These are phyloP conservation scores for Lysiphlebus fabarum DNA, from an alignment of 1,140 invertebrate genomes.

Conservation along the genomic window DNA sequence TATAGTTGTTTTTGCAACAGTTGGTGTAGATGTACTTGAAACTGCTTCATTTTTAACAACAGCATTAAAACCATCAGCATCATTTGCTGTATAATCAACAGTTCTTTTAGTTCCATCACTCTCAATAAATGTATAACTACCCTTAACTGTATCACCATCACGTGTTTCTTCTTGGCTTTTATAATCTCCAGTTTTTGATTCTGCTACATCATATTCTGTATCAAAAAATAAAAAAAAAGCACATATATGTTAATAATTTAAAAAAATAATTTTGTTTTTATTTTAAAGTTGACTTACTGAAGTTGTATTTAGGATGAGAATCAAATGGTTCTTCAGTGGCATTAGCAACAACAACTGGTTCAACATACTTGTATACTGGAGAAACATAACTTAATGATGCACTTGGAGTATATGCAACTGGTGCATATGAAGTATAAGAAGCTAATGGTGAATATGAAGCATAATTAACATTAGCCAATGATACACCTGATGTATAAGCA, in stretches of 20 bases:
- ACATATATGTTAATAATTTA: too few species aligned
- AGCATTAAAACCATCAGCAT: constrained; percentile 20
- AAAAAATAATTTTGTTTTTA: too few species aligned
- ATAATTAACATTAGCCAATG: constrained; percentile 33
- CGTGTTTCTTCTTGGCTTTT: constrained; percentile 26
- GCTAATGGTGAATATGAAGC: constrained; percentile 19
- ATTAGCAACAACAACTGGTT: constrained; percentile 10
- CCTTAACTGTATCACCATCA: constrained; percentile 25
- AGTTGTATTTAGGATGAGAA: constrained; percentile 23
- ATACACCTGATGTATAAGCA: constrained; percentile 10
- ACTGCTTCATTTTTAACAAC: constrained; percentile 15
- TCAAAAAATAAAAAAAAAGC: too few species aligned
- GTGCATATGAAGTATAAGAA: constrained; percentile 22
- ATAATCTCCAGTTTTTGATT: constrained; percentile 23
- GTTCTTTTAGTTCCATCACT: constrained; percentile 18
- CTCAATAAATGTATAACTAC: constrained; percentile 24
- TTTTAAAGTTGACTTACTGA: not conserved
- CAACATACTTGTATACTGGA: constrained; percentile 9
- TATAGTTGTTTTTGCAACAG: not conserved
- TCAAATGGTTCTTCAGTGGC: constrained; percentile 4
- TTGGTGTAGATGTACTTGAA: constrained; percentile 3
- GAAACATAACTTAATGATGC: constrained; percentile 27
- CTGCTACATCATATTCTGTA: constrained; percentile 14
- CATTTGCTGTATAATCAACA: constrained; percentile 21
- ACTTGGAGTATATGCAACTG: constrained; percentile 11